Evolutionary conservation across 1,140 invertebrate genomes (phyloP).

Genomic region (Wasmannia auropunctata): DNA sequence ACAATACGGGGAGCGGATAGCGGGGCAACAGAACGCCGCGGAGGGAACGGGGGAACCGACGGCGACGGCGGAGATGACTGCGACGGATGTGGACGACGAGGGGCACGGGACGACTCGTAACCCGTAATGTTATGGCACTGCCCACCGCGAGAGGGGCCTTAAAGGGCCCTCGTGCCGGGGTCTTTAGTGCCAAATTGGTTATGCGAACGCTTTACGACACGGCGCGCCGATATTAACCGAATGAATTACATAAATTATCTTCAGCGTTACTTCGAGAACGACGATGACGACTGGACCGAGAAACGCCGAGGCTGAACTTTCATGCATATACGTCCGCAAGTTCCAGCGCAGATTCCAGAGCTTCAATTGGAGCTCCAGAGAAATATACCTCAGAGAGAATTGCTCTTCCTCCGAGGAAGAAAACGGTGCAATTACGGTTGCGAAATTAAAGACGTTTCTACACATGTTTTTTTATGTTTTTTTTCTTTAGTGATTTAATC

Average conservation of each 20-base stretch:
- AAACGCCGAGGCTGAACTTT: slow-evolving; percentile 6
- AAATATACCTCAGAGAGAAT: not conserved
- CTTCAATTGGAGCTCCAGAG: not conserved
- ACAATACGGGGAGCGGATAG: not conserved
- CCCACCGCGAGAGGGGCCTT: slow-evolving; percentile 76
- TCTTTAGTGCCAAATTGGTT: slow-evolving; percentile 83
- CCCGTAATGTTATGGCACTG: slow-evolving; percentile 81
- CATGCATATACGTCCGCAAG: slow-evolving; percentile 9
- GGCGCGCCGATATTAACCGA: slow-evolving; percentile 77
- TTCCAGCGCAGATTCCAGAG: slow-evolving; percentile 16
- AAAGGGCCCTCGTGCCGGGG: slow-evolving; percentile 75
- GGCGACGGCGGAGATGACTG: slow-evolving; percentile 64
- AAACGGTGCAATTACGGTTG: not conserved
- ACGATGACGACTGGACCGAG: slow-evolving; percentile 52
- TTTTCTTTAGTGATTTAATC: not conserved
- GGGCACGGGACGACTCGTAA: slow-evolving; percentile 74
- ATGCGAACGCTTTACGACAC: slow-evolving; percentile 81
- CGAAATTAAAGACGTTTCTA: not conserved
- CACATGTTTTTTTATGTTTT: not conserved
- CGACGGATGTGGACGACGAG: slow-evolving; percentile 55
- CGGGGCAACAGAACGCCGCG: not conserved
- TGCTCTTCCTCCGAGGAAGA: not conserved
- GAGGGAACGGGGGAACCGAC: not conserved
- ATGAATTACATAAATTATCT: slow-evolving; percentile 82
- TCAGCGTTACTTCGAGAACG: slow-evolving; percentile 74